phyloP scores from a whole-genome alignment of 2,113 vertebrate species.

The Caloenas nicobarica region DNA sequence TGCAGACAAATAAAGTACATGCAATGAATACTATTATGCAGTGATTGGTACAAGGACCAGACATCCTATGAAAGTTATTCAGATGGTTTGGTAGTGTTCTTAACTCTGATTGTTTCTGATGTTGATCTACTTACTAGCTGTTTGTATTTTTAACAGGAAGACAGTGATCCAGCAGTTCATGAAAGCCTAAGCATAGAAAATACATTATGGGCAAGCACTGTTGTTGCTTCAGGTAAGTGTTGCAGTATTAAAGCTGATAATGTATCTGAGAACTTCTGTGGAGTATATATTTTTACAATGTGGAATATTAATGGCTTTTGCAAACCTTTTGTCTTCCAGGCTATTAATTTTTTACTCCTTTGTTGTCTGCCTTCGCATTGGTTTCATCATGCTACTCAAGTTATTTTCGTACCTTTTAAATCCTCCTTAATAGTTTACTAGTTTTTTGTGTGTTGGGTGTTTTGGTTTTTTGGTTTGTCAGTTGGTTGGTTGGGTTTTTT shows the following conservation, averaged over 20 bases:
- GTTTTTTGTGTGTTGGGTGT: no score
- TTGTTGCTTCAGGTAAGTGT: conserved; percentile 91
- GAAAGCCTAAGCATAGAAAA: conserved; percentile 97
- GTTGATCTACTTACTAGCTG: background rate
- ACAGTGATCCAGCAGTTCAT: conserved; percentile 88
- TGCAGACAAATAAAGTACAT: background rate
- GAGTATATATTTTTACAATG: background rate
- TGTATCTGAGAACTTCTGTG: background rate
- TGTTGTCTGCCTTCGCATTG: background rate
- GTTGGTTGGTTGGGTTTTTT: no score
- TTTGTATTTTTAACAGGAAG: conserved; percentile 80
- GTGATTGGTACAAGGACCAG: background rate
- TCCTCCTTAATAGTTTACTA: background rate
- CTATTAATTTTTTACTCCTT: background rate
- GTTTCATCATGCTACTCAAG: background rate
- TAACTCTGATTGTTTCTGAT: background rate
- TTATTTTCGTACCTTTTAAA: background rate
- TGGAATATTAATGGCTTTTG: background rate
- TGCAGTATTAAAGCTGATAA: background rate
- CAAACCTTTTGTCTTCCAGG: background rate
- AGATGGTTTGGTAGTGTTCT: background rate
- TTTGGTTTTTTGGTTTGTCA: no score
- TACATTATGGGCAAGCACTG: conserved; percentile 94
- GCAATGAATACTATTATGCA: background rate
- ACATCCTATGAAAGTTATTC: background rate